phyloP scores from a whole-genome alignment of 1,140 invertebrate species.

The Bombus ignitus region DNA sequence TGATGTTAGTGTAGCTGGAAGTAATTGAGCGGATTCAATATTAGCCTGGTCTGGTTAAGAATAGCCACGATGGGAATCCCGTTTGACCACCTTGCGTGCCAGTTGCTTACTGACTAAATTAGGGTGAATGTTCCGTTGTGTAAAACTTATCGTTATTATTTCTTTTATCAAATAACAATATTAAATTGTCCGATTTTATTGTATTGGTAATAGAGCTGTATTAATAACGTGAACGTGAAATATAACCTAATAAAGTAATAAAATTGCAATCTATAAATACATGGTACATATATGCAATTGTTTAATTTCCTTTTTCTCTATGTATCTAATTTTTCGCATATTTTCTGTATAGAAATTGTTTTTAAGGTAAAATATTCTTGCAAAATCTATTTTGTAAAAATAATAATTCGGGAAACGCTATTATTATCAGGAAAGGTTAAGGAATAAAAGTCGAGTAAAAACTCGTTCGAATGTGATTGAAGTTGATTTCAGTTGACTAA shows the following conservation, averaged over 20 bases:
- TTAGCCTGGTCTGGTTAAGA: constrained; percentile 68
- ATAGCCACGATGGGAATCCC: constrained; percentile 63
- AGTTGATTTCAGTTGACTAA: not conserved
- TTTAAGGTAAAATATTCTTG: not conserved
- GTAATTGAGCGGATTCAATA: constrained; percentile 64
- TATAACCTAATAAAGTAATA: not conserved
- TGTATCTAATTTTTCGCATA: not conserved
- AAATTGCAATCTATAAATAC: not conserved
- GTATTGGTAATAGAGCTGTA: not conserved
- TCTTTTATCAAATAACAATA: constrained; percentile 16
- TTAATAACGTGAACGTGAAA: not conserved
- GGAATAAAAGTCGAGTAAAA: not conserved
- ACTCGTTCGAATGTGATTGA: not conserved
- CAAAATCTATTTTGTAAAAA: not conserved
- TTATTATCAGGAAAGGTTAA: not conserved
- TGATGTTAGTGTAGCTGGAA: constrained; percentile 46
- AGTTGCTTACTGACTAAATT: constrained; percentile 62
- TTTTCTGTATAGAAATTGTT: not conserved
- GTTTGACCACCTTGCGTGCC: constrained; percentile 65
- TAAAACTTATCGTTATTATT: constrained; percentile 42
- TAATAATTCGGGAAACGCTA: not conserved
- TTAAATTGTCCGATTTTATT: not conserved
- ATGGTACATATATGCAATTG: not conserved
- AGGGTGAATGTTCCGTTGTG: constrained; percentile 66
- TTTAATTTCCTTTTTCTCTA: too few species aligned